These are phyloP conservation scores for Rhodophaea formosa DNA, from an alignment of 2,888 invertebrate species.

Conservation along the genomic window DNA sequence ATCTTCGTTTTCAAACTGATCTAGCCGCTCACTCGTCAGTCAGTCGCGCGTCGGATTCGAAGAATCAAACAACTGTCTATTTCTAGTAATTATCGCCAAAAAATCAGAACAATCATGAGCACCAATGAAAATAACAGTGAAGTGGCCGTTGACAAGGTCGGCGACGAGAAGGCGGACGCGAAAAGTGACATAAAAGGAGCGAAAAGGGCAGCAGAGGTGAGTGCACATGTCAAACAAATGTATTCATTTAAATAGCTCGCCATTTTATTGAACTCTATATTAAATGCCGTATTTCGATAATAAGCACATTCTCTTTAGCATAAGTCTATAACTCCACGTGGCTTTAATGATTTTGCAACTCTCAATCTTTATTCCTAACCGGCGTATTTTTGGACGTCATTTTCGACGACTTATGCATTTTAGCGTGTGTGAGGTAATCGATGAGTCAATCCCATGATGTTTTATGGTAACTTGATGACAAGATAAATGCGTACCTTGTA, in stretches of 20 bases:
- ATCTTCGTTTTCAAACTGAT: constrained; percentile 92
- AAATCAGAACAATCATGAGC: constrained; percentile 78
- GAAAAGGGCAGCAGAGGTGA: constrained; percentile 93
- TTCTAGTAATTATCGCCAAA: constrained; percentile 69
- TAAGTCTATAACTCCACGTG: constrained; percentile 50
- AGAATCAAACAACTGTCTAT: constrained; percentile 74
- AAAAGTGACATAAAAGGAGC: constrained; percentile 93
- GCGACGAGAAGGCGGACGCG: constrained; percentile 88
- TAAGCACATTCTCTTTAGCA: constrained; percentile 31
- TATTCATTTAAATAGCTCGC: constrained; percentile 75
- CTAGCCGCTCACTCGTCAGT: constrained; percentile 82
- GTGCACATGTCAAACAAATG: constrained; percentile 79
- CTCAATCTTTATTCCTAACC: constrained; percentile 42
- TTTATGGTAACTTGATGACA: constrained; percentile 29
- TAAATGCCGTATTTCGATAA: constrained; percentile 42
- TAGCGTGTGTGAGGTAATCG: constrained; percentile 63
- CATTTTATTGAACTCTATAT: constrained; percentile 75
- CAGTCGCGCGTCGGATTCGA: constrained; percentile 85
- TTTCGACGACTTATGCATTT: constrained; percentile 50
- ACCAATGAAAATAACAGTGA: constrained; percentile 89
- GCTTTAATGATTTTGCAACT: constrained; percentile 33
- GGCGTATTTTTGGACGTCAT: constrained; percentile 74
- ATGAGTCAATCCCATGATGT: constrained; percentile 57
- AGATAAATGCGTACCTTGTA: constrained; percentile 28
- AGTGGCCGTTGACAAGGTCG: constrained; percentile 92